A percentile compares a stretch with the other conserved stretches of the same genome.
Conservation (phyloP, 2,888 invertebrate genomes). For the Ecdyonurus torrentis region DNA sequence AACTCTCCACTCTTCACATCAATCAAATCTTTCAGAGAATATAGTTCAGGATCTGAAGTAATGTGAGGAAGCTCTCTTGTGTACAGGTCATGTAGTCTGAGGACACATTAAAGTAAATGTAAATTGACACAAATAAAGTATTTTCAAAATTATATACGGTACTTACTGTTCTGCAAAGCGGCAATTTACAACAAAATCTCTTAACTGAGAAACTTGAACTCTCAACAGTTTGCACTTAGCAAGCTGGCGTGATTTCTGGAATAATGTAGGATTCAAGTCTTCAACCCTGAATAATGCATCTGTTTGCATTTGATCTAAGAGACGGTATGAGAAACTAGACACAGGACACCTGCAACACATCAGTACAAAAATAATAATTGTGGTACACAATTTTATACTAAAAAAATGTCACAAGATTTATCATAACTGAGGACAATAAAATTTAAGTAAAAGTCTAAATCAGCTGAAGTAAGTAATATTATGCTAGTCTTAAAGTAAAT, state of each 20-base stretch:
- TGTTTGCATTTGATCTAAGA: conserved; percentile 55
- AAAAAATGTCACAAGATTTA: not conserved
- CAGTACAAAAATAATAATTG: conserved; percentile 19
- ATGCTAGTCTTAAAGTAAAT: no score
- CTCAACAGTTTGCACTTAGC: conserved; percentile 41
- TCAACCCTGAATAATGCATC: conserved; percentile 63
- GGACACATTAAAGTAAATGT: conserved; percentile 15
- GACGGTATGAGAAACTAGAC: conserved; percentile 58
- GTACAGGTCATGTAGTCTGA: conserved; percentile 37
- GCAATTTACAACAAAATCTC: conserved; percentile 52
- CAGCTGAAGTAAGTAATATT: no score
- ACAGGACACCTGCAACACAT: conserved; percentile 64
- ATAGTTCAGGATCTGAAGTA: conserved; percentile 45
- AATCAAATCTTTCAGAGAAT: conserved; percentile 54
- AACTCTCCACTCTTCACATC: conserved; percentile 43
- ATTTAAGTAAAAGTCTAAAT: conserved; percentile 1
- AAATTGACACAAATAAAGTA: not conserved
- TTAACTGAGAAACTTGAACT: conserved; percentile 47
- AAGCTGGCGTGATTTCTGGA: conserved; percentile 42
- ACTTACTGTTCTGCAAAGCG: conserved; percentile 44
- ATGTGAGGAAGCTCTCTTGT: conserved; percentile 40
- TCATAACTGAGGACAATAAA: not conserved
- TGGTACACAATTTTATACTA: not conserved
- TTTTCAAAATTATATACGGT: not conserved
- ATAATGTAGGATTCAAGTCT: conserved; percentile 50